Evolutionary conservation across 2,888 invertebrate species (phyloP).

Genomic region (Brachylomia viminalis): DNA sequence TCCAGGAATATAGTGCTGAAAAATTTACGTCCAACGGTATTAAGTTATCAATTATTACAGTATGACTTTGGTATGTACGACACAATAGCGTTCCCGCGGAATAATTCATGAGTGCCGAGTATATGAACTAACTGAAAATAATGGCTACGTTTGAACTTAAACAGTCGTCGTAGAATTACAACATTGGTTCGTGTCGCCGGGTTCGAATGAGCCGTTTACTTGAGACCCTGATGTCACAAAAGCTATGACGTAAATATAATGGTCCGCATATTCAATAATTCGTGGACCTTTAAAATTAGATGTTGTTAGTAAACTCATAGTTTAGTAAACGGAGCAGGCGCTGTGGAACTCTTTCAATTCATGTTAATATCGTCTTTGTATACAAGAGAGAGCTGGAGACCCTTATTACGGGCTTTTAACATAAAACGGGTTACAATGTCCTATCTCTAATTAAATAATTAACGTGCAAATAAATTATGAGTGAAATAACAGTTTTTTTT

Average conservation of each 20-base stretch:
- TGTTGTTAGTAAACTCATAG: slow-evolving; percentile 11
- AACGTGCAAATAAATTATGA: background rate
- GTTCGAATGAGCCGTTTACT: slow-evolving; percentile 51
- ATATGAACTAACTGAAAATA: slow-evolving; percentile 72
- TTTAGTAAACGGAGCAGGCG: slow-evolving; percentile 10
- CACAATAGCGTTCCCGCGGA: slow-evolving; percentile 69
- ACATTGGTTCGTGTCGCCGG: slow-evolving; percentile 50
- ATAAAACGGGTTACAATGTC: slow-evolving; percentile 2
- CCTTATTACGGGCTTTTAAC: slow-evolving; percentile 3
- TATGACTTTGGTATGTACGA: slow-evolving; percentile 64
- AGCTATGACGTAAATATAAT: slow-evolving; percentile 25
- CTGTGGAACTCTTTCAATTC: slow-evolving; percentile 9
- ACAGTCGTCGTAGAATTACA: slow-evolving; percentile 69
- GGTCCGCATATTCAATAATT: slow-evolving; percentile 40
- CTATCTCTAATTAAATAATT: slow-evolving; percentile 23
- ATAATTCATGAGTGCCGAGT: slow-evolving; percentile 71
- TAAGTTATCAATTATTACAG: slow-evolving; percentile 70
- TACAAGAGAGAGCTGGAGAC: slow-evolving; percentile 6
- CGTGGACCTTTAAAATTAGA: slow-evolving; percentile 22
- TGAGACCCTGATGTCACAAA: slow-evolving; percentile 41
- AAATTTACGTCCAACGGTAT: slow-evolving; percentile 54
- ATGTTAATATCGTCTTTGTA: slow-evolving; percentile 30
- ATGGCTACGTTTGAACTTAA: slow-evolving; percentile 66
- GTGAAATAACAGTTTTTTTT: background rate
- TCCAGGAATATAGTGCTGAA: slow-evolving; percentile 36